phyloP scores from a whole-genome alignment of 2,888 invertebrate genomes.

The Notodonta dromedarius region DNA sequence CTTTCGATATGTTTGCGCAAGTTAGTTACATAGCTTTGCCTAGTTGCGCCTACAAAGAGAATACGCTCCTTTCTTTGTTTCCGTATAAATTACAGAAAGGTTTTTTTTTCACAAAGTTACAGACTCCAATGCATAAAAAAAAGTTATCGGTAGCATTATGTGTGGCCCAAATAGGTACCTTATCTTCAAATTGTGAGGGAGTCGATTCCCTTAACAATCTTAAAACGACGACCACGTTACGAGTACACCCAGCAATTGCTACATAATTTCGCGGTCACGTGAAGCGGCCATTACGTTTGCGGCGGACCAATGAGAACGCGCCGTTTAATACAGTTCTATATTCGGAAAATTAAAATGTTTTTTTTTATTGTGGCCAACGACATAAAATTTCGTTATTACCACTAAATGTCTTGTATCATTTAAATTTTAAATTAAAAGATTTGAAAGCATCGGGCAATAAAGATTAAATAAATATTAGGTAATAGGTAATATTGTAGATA shows the following conservation, averaged over 20 bases:
- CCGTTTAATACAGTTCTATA: conserved; percentile 74
- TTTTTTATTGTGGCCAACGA: background rate
- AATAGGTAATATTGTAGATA: conserved; percentile 4
- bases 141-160: too few species aligned
- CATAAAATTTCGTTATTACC: background rate
- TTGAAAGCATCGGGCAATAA: conserved; percentile 3
- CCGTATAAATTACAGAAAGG: too few species aligned
- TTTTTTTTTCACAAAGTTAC: too few species aligned
- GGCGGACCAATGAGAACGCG: conserved; percentile 71
- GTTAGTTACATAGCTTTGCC: too few species aligned
- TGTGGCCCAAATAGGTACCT: too few species aligned
- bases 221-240: conserved; percentile 53
- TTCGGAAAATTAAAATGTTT: conserved; percentile 64
- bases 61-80: too few species aligned
- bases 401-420: background rate
- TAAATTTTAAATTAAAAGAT: conserved; percentile 1
- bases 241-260: conserved; percentile 61
- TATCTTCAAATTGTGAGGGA: conserved; percentile 24
- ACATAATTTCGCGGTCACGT: conserved; percentile 80
- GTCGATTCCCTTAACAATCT: conserved; percentile 47
- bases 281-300: conserved; percentile 73
- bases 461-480: background rate
- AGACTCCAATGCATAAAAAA: too few species aligned
- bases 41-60: too few species aligned
- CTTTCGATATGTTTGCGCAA: too few species aligned